These are phyloP conservation scores for Tauraco erythrolophus DNA, from an alignment of 2,113 vertebrate species.

Conservation along the genomic window DNA sequence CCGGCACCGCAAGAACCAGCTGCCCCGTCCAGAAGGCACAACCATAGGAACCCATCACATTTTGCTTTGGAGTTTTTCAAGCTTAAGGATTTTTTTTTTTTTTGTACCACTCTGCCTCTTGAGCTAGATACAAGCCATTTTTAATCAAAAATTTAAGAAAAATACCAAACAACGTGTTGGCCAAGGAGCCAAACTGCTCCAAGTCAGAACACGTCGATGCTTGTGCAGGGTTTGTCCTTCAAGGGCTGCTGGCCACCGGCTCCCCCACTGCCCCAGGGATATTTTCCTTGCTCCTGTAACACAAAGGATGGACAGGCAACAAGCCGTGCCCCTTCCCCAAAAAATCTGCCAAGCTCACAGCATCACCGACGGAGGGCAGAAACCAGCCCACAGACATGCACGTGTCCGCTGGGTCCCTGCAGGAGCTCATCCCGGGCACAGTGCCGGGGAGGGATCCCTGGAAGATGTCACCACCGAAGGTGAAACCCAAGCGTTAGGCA, in stretches of 20 bases:
- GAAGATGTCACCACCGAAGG: not conserved
- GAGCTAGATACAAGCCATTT: rapidly evolving
- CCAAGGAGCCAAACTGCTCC: not conserved
- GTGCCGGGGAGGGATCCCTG: not conserved
- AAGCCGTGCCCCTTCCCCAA: not conserved
- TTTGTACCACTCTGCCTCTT: rapidly evolving
- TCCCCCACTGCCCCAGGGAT: not conserved
- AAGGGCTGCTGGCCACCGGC: not conserved
- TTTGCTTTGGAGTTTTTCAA: not conserved
- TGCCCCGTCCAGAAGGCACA: not conserved
- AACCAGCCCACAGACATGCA: rapidly evolving
- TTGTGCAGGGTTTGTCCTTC: not conserved
- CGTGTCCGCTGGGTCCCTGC: rapidly evolving
- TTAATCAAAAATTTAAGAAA: not conserved
- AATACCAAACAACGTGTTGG: rapidly evolving
- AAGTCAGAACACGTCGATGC: rapidly evolving
- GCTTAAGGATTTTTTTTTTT: rapidly evolving
- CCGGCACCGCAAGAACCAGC: not conserved
- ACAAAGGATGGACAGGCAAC: not conserved
- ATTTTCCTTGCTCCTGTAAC: not conserved
- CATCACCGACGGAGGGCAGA: rapidly evolving
- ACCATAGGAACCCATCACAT: not conserved
- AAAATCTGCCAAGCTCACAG: not conserved
- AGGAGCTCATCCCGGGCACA: rapidly evolving
- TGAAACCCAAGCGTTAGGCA: not conserved